Conservation (phyloP, 2,113 vertebrate genomes). For the Stictonetta naevosa region DNA sequence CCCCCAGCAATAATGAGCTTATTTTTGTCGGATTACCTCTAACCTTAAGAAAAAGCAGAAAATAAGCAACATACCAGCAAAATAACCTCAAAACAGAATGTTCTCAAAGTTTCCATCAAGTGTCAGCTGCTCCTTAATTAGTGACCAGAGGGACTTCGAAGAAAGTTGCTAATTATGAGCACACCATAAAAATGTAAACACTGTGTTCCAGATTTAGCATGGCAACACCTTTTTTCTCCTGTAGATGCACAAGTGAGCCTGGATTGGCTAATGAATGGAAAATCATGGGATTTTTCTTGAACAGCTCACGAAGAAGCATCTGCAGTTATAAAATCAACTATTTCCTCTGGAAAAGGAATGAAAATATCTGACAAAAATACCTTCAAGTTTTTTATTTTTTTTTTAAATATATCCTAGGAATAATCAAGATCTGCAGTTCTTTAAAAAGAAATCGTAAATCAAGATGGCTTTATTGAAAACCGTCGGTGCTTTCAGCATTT, state of each 20-base stretch:
- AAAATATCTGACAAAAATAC: slow-evolving; percentile 47
- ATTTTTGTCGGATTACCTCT: background rate
- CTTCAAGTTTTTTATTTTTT: background rate
- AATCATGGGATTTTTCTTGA: slow-evolving; percentile 47
- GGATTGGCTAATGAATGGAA: slow-evolving; percentile 34
- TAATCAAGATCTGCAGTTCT: background rate
- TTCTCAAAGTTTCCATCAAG: background rate
- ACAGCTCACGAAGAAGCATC: slow-evolving; percentile 35
- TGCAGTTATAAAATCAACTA: slow-evolving; percentile 60
- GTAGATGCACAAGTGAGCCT: background rate
- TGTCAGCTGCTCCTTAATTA: slow-evolving; percentile 29
- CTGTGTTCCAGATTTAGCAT: background rate
- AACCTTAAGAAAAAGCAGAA: background rate
- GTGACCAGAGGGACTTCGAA: background rate
- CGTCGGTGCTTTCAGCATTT: background rate
- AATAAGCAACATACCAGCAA: background rate
- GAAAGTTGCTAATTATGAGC: slow-evolving; percentile 31
- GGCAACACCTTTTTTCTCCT: slow-evolving; percentile 6
- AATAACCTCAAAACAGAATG: background rate
- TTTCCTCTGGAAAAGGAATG: slow-evolving; percentile 57
- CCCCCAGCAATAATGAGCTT: background rate
- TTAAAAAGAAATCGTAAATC: background rate
- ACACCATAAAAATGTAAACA: background rate
- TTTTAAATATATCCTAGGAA: background rate
- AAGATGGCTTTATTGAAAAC: background rate